Evolutionary conservation across 2,113 vertebrate species (phyloP), one percentile per base, ranked within the genome.

Genomic region (Prionailurus viverrinus): DNA sequence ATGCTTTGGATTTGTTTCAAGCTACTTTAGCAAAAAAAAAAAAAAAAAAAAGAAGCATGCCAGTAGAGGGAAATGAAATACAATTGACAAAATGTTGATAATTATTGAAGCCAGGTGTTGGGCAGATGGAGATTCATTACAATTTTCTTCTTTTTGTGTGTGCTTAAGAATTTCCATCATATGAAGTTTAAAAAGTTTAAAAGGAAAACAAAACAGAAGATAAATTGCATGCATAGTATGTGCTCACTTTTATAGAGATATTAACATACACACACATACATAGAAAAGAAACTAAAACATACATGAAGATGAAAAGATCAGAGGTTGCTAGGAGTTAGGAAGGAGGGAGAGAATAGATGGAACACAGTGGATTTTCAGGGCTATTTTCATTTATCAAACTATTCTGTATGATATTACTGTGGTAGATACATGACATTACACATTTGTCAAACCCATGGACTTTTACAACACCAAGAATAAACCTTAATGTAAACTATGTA

Each of bases 1-100:
- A 83, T 48, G 36, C 51, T 78, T 91, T 91, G 48, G n/a, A 91
- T 80, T 31, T 78, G 48, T 88, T 91, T 79, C 31, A 76, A 85
- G 45, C 33, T 51, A 74, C 27, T 69, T 82, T 61, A 61, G 58
- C 58, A 21, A 68, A 45, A 45, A 45, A 45, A 45, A 45, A 45
- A 45, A 45, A 45, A 19, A 15, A 55, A 84, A 48, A 45, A 71
- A n/a, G n/a, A 84, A 78, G 41, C 25, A 51, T 23, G 45, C 36
- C 27, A 16, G 12, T 58, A 41, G 41, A 71, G 31, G 8, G 25
- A 91, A 14, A 83, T 27, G n/a, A 66, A 94, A 78, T 69, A 23
- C 39, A 73, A 48, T 21, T 21, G 31, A 45, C 29, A 78, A 86
- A 92, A 71, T 55, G 63, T 36, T 92, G 63, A 21, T 85, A 71